Evolutionary conservation across 2,888 invertebrate species (phyloP).

Genomic region (Cordilura impudica): DNA sequence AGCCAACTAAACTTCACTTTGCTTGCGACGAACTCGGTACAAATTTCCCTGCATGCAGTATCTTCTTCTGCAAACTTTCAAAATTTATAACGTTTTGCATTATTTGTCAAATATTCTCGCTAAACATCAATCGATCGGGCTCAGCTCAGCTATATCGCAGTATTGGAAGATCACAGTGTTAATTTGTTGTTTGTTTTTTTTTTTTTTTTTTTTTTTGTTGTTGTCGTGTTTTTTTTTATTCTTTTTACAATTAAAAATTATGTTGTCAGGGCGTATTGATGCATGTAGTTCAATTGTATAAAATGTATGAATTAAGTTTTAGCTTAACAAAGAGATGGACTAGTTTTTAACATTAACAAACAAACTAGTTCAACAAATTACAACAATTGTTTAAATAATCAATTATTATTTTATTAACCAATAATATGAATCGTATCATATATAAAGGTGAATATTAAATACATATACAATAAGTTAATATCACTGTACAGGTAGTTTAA

Average conservation of each 20-base stretch:
- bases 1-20: slow-evolving; percentile 26
- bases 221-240: too few relatives aligned
- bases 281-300: neutral
- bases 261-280: neutral
- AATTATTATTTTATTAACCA: neutral
- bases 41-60: neutral
- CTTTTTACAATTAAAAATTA: too few relatives aligned
- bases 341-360: slow-evolving; percentile 58
- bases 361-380: slow-evolving; percentile 69
- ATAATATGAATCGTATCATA: neutral
- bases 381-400: slow-evolving; percentile 54
- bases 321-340: slow-evolving; percentile 49
- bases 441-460: slow-evolving; percentile 7
- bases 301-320: neutral
- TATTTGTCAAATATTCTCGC: slow-evolving; percentile 11
- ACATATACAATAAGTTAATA: slow-evolving; percentile 34
- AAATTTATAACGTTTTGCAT: slow-evolving; percentile 23
- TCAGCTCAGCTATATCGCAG: slow-evolving; percentile 29
- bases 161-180: slow-evolving; percentile 47
- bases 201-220: neutral
- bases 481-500: slow-evolving; percentile 47
- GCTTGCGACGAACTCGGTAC: neutral
- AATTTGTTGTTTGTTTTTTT: neutral
- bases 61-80: neutral
- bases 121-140: neutral